Evolutionary conservation across 2,797 vertebrate species (phyloP).

Genomic region (Alca torda): DNA sequence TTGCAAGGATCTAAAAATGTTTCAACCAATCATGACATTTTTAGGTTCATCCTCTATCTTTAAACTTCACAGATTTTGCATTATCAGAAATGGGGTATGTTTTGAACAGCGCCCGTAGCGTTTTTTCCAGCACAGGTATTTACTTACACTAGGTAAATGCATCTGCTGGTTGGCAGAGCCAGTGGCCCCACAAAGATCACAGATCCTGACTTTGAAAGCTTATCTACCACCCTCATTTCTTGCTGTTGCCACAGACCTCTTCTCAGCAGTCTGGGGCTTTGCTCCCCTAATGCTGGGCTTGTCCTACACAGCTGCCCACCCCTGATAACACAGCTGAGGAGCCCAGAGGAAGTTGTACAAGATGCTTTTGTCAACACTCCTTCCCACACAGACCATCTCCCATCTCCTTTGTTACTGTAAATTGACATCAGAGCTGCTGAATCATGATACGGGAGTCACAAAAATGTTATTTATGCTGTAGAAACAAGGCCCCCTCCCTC

Average conservation of each 20-base stretch:
- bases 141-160: background rate
- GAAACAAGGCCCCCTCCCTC: constrained; percentile 16
- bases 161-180: background rate
- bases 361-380: constrained; percentile 63
- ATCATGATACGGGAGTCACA: constrained; percentile 50
- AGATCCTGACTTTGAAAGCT: background rate
- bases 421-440: constrained; percentile 69
- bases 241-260: constrained; percentile 22
- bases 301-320: constrained; percentile 43
- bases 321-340: constrained; percentile 60
- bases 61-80: background rate
- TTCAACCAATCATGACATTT: background rate
- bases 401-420: constrained; percentile 62
- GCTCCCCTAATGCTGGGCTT: constrained; percentile 5
- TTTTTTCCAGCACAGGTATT: background rate
- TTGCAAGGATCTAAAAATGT: background rate
- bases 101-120: background rate
- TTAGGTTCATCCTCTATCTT: background rate
- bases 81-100: background rate
- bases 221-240: background rate
- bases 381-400: constrained; percentile 60
- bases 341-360: constrained; percentile 73
- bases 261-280: constrained; percentile 34
- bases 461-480: constrained; percentile 50
- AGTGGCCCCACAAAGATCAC: background rate